Base-by-base conservation (phyloP, 64 coral and sea anemone species). In the Montipora efflorescens region DNA sequence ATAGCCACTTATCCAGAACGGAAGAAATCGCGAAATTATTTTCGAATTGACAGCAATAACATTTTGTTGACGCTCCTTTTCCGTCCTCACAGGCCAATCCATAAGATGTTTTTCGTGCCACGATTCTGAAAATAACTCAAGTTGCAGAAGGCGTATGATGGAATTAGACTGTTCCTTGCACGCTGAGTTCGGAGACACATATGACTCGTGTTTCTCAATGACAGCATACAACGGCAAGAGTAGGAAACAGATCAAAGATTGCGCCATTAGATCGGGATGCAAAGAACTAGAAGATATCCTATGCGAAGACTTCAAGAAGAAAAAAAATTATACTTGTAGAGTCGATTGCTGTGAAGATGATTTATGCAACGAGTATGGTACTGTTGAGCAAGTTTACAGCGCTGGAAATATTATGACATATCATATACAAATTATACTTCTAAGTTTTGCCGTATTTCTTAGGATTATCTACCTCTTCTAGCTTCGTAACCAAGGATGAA, bases 141-240 rank as follows among this genome's bases (percentile, higher is more conserved):
- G 47, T 59, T 86, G 82, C n/a, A 48, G 46, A 22, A n/a, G 45
- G 36, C 11, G 67, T 8, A 22, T 68, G 67, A 20, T 8, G 9
- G 46, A 13, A 16, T 20, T 48, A 0, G 64, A 86, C 82, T 86
- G 82, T 22, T 86, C 82, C 1, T 4, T 13, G 2, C 6, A 72
- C 47, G 6, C 45, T 46, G 82, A 86, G 0, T 72, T 25, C 45
- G 82, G 82, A 71, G 66, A 86, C 0, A 16, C 13, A 8, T 86
- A 25, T 13, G 82, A 86, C 19, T 86, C 82, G 1, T 86, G 82
- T 12, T 86, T 86, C 82, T 51, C 82, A 48, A 47, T 86, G 66
- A 67, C 19, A 4, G 62, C 47, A 20, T 20, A 18, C 12, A 1
- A 45, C 4, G 82, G 47, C 46, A 70, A 48, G 44, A 12, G 19